Base-by-base conservation (phyloP, 1,140 invertebrate species). In the Drosophila dunni region DNA sequence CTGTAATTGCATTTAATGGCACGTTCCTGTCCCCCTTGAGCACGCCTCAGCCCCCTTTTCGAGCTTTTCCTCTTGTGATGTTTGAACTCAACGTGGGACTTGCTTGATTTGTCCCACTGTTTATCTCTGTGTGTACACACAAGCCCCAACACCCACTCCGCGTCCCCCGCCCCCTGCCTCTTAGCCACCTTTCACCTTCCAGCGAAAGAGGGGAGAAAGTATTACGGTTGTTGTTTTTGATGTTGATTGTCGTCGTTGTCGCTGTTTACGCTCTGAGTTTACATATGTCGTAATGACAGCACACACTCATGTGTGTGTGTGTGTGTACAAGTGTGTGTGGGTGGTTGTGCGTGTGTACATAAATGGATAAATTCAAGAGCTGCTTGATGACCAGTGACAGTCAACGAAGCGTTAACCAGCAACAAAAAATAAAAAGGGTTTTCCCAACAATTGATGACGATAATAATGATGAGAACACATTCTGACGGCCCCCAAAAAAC, bases 1-100 rank as follows among this genome's bases (percentile, higher is more conserved):
- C 76, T 69, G 84, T 86, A 86, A 88, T 86, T 86, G 83, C 84
- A 83, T 88, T 86, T 83, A 88, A 86, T 83, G 60, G 73, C 61
- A 67, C 51, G 60, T 44, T 57, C 51, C 6, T 46, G 15, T 20
- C 42, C 38, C 57, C 33, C 40, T 20, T 20, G 17, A 20, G 17
- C 17, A 20, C 17, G 17, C 38, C 15, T 11, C n/a, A 7, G n/a
- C 29, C 2, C 29, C 6, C 48, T 33, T 29, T 42, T 63, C 53
- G 24, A 46, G 10, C 48, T n/a, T 11, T 33, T 29, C 29, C 62
- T 29, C 33, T 79, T 69, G 48, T 42, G 53, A 36, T 65, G 53
- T 45, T 60, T 68, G 65, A 10, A 54, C n/a, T 38, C 46, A 51
- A 48, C 24, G 46, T 60, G 51, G 58, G 63, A 65, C 71, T 74